A percentile compares a stretch with the other conserved stretches of the same genome.
Conservation (phyloP, 1,140 invertebrate genomes). For the Aphaenogaster ashmeadi region DNA sequence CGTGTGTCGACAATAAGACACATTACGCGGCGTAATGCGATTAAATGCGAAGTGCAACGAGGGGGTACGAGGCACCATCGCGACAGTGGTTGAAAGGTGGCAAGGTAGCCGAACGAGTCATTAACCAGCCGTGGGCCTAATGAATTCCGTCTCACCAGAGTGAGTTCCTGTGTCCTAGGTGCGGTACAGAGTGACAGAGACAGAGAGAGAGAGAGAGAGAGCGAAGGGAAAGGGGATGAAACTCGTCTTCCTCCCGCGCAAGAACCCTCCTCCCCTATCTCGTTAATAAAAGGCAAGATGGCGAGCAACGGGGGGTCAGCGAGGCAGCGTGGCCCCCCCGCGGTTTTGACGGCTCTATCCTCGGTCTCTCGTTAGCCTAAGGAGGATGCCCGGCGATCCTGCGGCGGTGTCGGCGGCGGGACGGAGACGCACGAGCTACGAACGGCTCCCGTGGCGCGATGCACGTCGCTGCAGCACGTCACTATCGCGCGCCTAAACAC, state of each 20-base stretch:
- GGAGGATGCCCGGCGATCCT: slow-evolving; percentile 66
- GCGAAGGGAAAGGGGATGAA: slow-evolving; percentile 25
- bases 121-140: slow-evolving; percentile 82
- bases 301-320: slow-evolving; percentile 85
- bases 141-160: slow-evolving; percentile 82
- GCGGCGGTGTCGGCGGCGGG: not conserved
- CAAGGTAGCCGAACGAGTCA: slow-evolving; percentile 81
- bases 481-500: slow-evolving; percentile 87
- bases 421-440: slow-evolving; percentile 69
- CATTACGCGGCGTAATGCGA: slow-evolving; percentile 54
- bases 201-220: slow-evolving; percentile 41
- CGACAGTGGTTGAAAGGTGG: slow-evolving; percentile 65
- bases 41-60: slow-evolving; percentile 57
- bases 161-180: slow-evolving; percentile 69
- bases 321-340: slow-evolving; percentile 84
- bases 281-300: slow-evolving; percentile 87
- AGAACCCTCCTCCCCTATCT: slow-evolving; percentile 80
- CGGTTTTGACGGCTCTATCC: slow-evolving; percentile 87
- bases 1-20: slow-evolving; percentile 44
- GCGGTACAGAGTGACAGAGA: not conserved
- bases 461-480: slow-evolving; percentile 82
- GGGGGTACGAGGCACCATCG: slow-evolving; percentile 20
- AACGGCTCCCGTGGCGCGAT: slow-evolving; percentile 85
- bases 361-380: slow-evolving; percentile 80
- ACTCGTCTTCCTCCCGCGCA: slow-evolving; percentile 30